Evolutionary conservation across 2,797 vertebrate species (phyloP), one percentile per base, ranked within the genome.

Genomic region (Zonotrichia albicollis): DNA sequence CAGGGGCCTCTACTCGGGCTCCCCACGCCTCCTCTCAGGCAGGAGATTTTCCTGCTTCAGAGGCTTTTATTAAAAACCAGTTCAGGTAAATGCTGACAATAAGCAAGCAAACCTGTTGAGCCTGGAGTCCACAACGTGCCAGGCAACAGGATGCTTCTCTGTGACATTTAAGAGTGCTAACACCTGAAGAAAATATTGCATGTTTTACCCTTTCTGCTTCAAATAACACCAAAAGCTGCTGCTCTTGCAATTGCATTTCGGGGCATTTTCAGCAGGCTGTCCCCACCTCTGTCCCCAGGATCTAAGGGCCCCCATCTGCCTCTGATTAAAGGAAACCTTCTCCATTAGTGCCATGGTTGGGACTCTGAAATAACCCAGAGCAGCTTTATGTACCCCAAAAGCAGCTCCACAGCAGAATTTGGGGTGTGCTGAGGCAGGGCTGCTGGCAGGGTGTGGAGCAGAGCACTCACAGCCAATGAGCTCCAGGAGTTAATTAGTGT

Each of bases 1-100:
- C 91, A 50, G 54, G 87, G 89, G 91, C 78, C 55, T 61, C 94
- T 77, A 93, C 80, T 87, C 26, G 17, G 61, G 75, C 94, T 85
- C 72, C 79, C 93, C 88, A 34, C 0, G 5, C 89, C 92, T 91
- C 26, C 0, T 91, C 80, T 92, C 92, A 90, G 72, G 75, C 82
- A 95, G 91, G 68, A 91, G 84, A 54, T 96, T 96, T 96, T 80
- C 96, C 77, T 96, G 94, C 94, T 95, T 96, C 75, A 72, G 92
- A 93, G 45, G 64, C 66, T 96, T 97, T 96, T 96, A 96, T 95
- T 91, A 88, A 96, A 94, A 96, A 90, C 25, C 36, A 53, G 71
- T 78, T 90, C 87, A 84, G 70, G 85, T 89, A 96, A 94, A 95
- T 81, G 76, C 53, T 95, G 91, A 74, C 64, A 85, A 70, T 68